Evolutionary conservation across 2,113 vertebrate species (phyloP).

Genomic region (Tachysurus vachellii): DNA sequence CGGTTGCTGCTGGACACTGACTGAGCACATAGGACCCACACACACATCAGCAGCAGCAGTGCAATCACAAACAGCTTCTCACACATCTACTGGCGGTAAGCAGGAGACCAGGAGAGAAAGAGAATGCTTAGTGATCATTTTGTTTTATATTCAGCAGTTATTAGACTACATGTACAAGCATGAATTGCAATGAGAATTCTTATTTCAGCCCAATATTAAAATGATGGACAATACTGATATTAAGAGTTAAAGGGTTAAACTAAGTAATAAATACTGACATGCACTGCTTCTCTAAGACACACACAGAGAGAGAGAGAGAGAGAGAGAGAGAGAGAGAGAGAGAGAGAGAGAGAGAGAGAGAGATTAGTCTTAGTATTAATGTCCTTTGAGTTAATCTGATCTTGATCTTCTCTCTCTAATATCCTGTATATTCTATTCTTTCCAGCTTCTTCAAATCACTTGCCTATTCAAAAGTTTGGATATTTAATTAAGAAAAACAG

Average conservation of each 20-base stretch:
- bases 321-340: conserved; percentile 2
- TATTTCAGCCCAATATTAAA: neutral
- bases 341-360: conserved; percentile 1
- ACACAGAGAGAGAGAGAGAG: neutral
- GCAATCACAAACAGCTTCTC: conserved; percentile 50
- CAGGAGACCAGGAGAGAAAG: conserved; percentile 19
- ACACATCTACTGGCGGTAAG: conserved; percentile 52
- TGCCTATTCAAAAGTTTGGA: neutral
- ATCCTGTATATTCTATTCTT: conserved; percentile 30
- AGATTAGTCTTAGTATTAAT: neutral
- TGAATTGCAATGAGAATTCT: neutral
- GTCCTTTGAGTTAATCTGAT: conserved; percentile 28
- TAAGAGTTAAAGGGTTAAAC: neutral
- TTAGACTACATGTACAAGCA: neutral
- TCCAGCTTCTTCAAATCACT: conserved; percentile 1
- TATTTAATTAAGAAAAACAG: conserved; percentile 14
- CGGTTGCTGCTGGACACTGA: conserved; percentile 74
- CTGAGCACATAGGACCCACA: conserved; percentile 62
- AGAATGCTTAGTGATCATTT: neutral
- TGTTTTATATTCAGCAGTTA: neutral
- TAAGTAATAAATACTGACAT: neutral
- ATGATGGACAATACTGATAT: neutral
- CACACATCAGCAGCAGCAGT: conserved; percentile 61
- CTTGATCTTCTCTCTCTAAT: conserved; percentile 25
- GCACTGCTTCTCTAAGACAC: neutral